Conservation (phyloP, 2,113 vertebrate species). For the Daubentonia madagascariensis region DNA sequence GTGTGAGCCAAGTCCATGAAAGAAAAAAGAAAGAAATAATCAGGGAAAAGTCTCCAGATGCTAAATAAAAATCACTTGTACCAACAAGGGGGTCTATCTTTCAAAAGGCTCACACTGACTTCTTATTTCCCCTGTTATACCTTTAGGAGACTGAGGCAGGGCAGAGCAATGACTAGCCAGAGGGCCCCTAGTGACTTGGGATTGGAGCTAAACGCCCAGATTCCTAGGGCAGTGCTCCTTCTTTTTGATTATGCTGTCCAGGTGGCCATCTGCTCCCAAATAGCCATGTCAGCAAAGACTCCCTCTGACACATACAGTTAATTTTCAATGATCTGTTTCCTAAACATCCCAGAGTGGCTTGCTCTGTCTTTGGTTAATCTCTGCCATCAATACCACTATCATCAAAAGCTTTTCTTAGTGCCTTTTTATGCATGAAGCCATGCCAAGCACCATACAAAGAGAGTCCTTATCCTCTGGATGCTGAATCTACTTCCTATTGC, state of each 20-base stretch:
- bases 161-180: not conserved
- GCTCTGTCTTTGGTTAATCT: not conserved
- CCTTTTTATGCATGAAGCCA: not conserved
- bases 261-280: not conserved
- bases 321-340: not conserved
- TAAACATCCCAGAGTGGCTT: not conserved
- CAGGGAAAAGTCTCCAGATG: not conserved
- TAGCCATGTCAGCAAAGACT: not conserved
- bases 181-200: not conserved
- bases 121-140: not conserved
- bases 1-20: constrained; percentile 23
- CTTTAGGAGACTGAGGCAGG: not conserved
- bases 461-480: not conserved
- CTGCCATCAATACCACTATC: not conserved
- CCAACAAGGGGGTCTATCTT: not conserved
- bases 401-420: not conserved
- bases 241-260: not conserved
- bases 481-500: not conserved
- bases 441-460: not conserved
- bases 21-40: not conserved
- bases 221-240: not conserved
- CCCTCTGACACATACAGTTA: not conserved
- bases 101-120: not conserved
- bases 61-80: not conserved
- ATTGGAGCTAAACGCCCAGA: not conserved